Evolutionary conservation across 2,888 invertebrate species (phyloP).

Genomic region (Calliopum simillimum): DNA sequence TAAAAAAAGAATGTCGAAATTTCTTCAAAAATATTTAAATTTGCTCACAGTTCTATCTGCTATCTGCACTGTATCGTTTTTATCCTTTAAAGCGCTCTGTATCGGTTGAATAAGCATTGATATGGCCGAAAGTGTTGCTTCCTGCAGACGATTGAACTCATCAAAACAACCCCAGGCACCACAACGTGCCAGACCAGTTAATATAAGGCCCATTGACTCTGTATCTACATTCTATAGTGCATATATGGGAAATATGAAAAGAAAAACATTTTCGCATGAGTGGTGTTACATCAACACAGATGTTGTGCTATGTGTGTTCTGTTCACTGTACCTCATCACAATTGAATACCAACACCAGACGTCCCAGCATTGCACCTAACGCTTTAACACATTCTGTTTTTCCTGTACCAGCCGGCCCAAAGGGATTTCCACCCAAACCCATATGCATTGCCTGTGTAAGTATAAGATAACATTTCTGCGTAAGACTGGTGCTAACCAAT

Average conservation of each 20-base stretch:
- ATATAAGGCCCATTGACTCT: conserved; percentile 92
- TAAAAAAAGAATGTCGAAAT: background rate
- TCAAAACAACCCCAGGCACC: conserved; percentile 99
- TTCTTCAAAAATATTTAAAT: conserved; percentile 33
- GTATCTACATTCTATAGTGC: conserved; percentile 86
- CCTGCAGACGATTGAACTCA: conserved; percentile 97
- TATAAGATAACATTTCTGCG: conserved; percentile 97
- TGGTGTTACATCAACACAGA: background rate
- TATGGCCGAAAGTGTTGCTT: conserved; percentile 93
- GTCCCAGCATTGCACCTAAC: conserved; percentile 87
- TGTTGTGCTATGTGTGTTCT: background rate
- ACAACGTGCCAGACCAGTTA: conserved; percentile 91
- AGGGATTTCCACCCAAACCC: conserved; percentile 98
- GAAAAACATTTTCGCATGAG: conserved; percentile 2
- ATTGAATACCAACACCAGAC: conserved; percentile 95
- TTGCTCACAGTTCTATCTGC: conserved; percentile 70
- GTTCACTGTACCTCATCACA: conserved; percentile 84
- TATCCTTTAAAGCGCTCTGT: conserved; percentile 81
- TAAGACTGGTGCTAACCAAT: conserved; percentile 94
- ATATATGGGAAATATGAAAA: background rate
- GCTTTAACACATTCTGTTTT: conserved; percentile 99
- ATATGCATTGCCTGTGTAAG: conserved; percentile 96
- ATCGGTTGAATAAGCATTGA: conserved; percentile 95
- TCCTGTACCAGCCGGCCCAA: conserved; percentile 98
- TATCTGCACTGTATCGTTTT: conserved; percentile 68